Evolutionary conservation across 2,888 invertebrate species (phyloP).

Genomic region (Cantharis rufa): DNA sequence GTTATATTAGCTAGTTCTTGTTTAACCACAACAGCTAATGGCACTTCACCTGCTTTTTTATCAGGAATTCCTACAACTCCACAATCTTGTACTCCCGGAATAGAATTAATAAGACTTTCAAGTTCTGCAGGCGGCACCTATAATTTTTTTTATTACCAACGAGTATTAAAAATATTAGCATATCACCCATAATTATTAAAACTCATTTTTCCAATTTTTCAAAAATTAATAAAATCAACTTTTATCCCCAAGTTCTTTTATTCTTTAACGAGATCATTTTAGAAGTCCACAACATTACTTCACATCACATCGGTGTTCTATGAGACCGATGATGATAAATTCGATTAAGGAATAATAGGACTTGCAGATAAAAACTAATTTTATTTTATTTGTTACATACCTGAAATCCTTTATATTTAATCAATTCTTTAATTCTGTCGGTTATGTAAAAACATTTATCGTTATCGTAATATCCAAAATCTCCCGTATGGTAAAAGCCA

Average conservation of each 20-base stretch:
- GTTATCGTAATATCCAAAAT: constrained; percentile 77
- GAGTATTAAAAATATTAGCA: too few relatives aligned
- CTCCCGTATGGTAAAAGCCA: constrained; percentile 78
- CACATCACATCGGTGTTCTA: too few relatives aligned
- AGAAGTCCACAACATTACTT: too few relatives aligned
- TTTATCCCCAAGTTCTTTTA: too few relatives aligned
- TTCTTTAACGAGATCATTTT: too few relatives aligned
- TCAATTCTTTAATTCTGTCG: constrained; percentile 83
- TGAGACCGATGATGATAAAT: too few relatives aligned
- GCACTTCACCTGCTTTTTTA: constrained; percentile 75
- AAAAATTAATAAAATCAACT: too few relatives aligned
- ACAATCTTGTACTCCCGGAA: constrained; percentile 73
- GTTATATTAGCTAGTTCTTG: constrained; percentile 60
- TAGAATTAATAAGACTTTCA: constrained; percentile 76
- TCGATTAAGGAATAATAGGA: too few relatives aligned
- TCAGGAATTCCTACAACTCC: constrained; percentile 83
- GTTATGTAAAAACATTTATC: constrained; percentile 63
- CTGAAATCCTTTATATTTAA: constrained; percentile 62
- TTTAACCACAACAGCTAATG: constrained; percentile 75
- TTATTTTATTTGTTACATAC: too few relatives aligned
- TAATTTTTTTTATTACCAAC: neutral
- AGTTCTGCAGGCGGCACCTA: constrained; percentile 85
- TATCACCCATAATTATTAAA: too few relatives aligned
- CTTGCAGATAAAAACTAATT: too few relatives aligned
- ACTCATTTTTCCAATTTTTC: too few relatives aligned